These are phyloP conservation scores for Anguilla megastoma DNA, from an alignment of 2,797 vertebrate species.

Conservation along the genomic window DNA sequence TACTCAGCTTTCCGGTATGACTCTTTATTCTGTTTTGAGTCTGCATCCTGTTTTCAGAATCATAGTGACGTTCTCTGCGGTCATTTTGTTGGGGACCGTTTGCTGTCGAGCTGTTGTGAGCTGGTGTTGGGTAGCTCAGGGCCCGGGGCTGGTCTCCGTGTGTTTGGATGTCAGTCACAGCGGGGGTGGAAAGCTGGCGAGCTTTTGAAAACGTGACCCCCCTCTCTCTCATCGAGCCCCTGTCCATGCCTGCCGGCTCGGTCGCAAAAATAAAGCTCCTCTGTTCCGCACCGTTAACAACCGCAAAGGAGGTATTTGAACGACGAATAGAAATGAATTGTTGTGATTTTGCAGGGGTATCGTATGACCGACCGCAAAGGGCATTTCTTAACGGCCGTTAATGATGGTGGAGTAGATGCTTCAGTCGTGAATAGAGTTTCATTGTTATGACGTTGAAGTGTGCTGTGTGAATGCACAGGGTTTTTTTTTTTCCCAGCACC, in stretches of 20 bases:
- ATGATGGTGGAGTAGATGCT: not conserved
- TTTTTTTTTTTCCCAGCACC: not conserved
- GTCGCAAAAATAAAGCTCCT: not conserved
- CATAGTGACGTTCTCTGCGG: not conserved
- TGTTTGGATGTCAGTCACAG: not conserved
- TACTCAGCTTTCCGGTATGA: too few species aligned
- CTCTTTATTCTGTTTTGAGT: too few species aligned
- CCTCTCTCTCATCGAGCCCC: too few species aligned
- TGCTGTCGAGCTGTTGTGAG: not conserved
- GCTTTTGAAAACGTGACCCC: not conserved
- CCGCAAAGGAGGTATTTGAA: not conserved
- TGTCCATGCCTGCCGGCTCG: not conserved
- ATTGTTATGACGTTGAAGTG: not conserved
- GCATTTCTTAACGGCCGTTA: not conserved
- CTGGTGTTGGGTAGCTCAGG: not conserved
- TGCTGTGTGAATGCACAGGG: not conserved
- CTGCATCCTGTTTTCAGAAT: not conserved
- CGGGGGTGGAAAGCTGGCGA: not conserved
- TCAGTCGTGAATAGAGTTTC: not conserved
- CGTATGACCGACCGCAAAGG: not conserved
- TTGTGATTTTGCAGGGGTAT: not conserved
- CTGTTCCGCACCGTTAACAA: not conserved
- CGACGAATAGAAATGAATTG: not conserved
- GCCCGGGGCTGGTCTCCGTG: not conserved
- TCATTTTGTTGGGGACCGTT: not conserved